Conservation (phyloP, 2,888 invertebrate species). For the Scrobipalpa atriplicella region DNA sequence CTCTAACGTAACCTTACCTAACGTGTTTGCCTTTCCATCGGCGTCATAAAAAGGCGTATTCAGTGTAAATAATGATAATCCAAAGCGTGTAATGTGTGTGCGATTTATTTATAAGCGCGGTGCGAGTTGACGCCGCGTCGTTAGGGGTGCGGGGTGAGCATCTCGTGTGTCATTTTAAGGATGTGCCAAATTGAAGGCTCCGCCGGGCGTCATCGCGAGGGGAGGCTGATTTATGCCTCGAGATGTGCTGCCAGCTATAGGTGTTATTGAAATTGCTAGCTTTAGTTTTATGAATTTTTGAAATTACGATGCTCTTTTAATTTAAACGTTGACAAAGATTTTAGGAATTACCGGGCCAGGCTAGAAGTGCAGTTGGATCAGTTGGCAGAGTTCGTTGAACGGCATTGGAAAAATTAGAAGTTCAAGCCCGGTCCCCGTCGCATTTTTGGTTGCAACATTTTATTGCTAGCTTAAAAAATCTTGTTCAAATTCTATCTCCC, state of each 20-base stretch:
- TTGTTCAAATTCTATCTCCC: too few relatives aligned
- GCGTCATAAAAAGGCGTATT: slow-evolving; percentile 26
- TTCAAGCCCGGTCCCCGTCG: too few relatives aligned
- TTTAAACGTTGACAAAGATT: neutral
- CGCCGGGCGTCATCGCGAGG: slow-evolving; percentile 74
- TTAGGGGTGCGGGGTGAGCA: slow-evolving; percentile 72
- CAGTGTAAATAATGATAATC: slow-evolving; percentile 40
- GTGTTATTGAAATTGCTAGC: neutral
- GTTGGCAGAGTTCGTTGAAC: too few relatives aligned
- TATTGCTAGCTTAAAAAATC: too few relatives aligned
- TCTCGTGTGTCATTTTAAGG: slow-evolving; percentile 83
- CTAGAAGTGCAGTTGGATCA: too few relatives aligned
- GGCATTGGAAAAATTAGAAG: too few relatives aligned
- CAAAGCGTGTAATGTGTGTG: slow-evolving; percentile 47
- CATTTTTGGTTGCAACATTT: too few relatives aligned
- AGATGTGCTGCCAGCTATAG: slow-evolving; percentile 38
- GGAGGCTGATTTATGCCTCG: slow-evolving; percentile 78
- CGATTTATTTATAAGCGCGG: slow-evolving; percentile 59
- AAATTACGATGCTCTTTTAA: too few relatives aligned
- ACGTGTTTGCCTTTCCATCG: neutral
- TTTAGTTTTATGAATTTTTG: neutral
- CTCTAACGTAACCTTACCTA: neutral
- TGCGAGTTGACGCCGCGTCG: slow-evolving; percentile 69
- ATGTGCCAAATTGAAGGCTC: slow-evolving; percentile 83
- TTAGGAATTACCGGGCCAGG: too few relatives aligned